phyloP scores from a whole-genome alignment of 2,113 vertebrate species.

The Chelonoidis abingdonii region DNA sequence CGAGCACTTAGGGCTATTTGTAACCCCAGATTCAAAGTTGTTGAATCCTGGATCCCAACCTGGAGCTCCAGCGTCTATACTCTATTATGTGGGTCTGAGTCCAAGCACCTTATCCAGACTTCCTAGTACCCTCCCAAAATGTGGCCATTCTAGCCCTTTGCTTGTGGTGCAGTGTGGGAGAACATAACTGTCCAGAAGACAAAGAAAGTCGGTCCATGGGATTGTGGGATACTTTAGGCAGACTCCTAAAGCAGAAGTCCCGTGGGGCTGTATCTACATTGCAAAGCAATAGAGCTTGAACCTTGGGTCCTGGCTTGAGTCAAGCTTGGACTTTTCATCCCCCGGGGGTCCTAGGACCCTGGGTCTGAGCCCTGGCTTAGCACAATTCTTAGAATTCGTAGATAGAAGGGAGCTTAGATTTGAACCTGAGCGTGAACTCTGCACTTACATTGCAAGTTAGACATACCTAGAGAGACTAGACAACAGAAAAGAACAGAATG shows the following conservation, averaged over 20 bases:
- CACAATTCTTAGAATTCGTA: background rate
- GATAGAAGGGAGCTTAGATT: background rate
- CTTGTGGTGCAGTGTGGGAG: background rate
- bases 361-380: background rate
- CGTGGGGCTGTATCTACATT: background rate
- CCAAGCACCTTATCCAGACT: background rate
- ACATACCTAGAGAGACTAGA: background rate
- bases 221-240: background rate
- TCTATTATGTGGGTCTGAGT: background rate
- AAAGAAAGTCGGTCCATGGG: background rate
- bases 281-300: background rate
- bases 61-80: background rate
- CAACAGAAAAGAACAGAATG: accelerated
- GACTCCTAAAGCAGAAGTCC: background rate
- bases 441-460: background rate
- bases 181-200: background rate
- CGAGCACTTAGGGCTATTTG: background rate
- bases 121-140: background rate
- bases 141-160: background rate
- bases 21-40: background rate
- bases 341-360: no score
- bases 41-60: background rate
- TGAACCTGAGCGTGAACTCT: background rate
- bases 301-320: background rate
- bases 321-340: background rate